Percentiles rank a stretch among this genome's conserved stretches.
phyloP scores from a whole-genome alignment of 2,888 invertebrate genomes.

The Macrophya annulata region DNA sequence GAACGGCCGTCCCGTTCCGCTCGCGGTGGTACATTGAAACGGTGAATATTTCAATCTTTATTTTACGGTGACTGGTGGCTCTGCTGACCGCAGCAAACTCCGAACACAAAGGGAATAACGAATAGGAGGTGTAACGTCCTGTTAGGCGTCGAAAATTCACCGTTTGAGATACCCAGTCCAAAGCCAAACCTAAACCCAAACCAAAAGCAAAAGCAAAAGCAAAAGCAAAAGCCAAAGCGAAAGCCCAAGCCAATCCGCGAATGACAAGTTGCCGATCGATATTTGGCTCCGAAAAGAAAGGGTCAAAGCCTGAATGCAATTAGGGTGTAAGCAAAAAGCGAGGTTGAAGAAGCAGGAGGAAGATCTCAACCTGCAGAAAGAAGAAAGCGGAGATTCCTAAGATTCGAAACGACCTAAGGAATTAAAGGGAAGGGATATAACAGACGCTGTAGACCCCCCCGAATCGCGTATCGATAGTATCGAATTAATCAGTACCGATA shows the following conservation, averaged over 20 bases:
- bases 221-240: too few species aligned
- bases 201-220: too few species aligned
- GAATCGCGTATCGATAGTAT: slow-evolving; percentile 5
- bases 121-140: slow-evolving; percentile 47
- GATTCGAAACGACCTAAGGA: not conserved
- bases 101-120: slow-evolving; percentile 53
- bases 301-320: slow-evolving; percentile 35
- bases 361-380: not conserved
- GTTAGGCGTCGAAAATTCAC: slow-evolving; percentile 21
- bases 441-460: not conserved
- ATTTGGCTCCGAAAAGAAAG: slow-evolving; percentile 29
- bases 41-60: slow-evolving; percentile 54
- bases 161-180: not conserved
- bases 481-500: slow-evolving; percentile 20
- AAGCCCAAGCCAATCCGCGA: not conserved
- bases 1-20: not conserved
- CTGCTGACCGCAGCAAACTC: slow-evolving; percentile 48
- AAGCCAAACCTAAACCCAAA: too few species aligned
- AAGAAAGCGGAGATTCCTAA: not conserved
- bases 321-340: slow-evolving; percentile 16
- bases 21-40: not conserved
- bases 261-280: slow-evolving; percentile 27
- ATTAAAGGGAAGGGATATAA: not conserved
- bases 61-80: slow-evolving; percentile 41
- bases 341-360: not conserved